Percentiles rank a stretch among this genome's conserved stretches.
These are phyloP conservation scores for Cephus pygmeus DNA, from an alignment of 2,888 invertebrate genomes.

Conservation along the genomic window DNA sequence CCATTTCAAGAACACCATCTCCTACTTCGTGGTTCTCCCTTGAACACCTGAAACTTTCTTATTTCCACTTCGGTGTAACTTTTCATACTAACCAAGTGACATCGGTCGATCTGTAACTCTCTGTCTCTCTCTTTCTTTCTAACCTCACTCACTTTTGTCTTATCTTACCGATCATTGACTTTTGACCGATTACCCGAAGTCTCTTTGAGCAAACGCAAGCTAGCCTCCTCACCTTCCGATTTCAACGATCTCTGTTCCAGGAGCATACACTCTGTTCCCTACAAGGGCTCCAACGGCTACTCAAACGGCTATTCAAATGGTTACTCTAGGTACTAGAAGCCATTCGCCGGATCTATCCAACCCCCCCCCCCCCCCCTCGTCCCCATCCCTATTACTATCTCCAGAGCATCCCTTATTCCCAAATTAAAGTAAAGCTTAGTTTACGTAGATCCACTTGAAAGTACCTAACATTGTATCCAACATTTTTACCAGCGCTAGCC, in stretches of 20 bases:
- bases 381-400: neutral
- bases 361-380: neutral
- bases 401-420: neutral
- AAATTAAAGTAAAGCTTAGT: slow-evolving; percentile 6
- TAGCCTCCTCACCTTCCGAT: slow-evolving; percentile 55
- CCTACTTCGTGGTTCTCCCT: neutral
- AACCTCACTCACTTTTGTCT: neutral
- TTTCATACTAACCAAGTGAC: neutral
- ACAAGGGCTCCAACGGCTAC: slow-evolving; percentile 66
- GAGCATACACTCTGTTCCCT: slow-evolving; percentile 66
- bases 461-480: neutral
- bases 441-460: neutral
- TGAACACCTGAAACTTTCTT: neutral
- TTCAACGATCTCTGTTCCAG: slow-evolving; percentile 66
- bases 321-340: slow-evolving; percentile 66
- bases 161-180: neutral
- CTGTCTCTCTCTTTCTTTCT: neutral
- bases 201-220: slow-evolving; percentile 15
- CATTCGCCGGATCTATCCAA: slow-evolving; percentile 14
- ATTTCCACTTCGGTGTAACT: neutral
- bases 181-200: neutral
- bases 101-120: neutral
- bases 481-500: slow-evolving; percentile 2
- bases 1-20: neutral
- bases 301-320: slow-evolving; percentile 66